Base-by-base conservation (phyloP, 2,113 vertebrate species). In the Prietella phreatophila region DNA sequence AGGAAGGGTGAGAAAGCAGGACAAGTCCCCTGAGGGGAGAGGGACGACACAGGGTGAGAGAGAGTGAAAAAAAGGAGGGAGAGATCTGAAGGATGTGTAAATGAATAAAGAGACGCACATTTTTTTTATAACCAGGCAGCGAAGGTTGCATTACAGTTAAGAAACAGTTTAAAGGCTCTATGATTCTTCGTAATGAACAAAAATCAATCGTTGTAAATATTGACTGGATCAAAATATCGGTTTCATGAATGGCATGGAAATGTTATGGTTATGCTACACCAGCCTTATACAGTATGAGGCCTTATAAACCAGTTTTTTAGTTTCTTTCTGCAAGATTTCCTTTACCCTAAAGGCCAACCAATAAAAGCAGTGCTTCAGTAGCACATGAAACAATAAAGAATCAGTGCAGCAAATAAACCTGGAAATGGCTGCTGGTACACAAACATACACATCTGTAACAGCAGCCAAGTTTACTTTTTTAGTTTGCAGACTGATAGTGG, bases 1-100 rank as follows among this genome's bases (percentile, higher is more conserved):
- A 83, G 84, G 81, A 86, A 85, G 83, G 78, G 80, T 78, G 80
- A 85, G 76, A 88, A 90, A 89, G 67, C 88, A 91, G 89, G 85
- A 89, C 90, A 87, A 69, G 88, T 86, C 86, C 87, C 90, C 50
- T 58, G 84, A 36, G 83, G 84, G 36, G 50, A 61, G 61, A 65
- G 50, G 25, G 36, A 67, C 81, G 83, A 60, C 80, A 82, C 33
- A 79, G 82, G 69, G 82, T 39, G 56, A 25, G 86, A 79, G 71
- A 56, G 55, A 81, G 85, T 39, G 83, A 83, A 85, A 20, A 47
- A 56, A 50, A 30, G n/a, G 17, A 39, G 36, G 19, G 69, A 61
- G n/a, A 89, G 30, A 85, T 63, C 25, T 83, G 20, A 61, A 86
- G 60, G 20, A 69, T 50, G 76, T 84, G 73, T 20, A 69, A 85